Evolutionary conservation across 2,888 invertebrate species (phyloP).

Genomic region (Hirtodrosophila alboralis): DNA sequence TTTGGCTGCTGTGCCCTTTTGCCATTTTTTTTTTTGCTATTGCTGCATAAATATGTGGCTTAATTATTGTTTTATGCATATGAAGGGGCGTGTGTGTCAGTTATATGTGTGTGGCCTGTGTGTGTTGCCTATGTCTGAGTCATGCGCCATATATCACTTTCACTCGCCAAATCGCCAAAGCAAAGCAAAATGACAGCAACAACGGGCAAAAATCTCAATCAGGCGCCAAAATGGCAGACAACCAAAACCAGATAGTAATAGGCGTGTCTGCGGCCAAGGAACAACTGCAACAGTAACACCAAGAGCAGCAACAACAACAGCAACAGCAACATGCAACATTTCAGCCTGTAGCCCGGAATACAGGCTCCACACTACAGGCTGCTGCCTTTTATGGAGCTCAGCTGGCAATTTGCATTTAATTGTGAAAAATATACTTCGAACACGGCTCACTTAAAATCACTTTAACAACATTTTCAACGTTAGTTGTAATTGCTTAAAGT

Average conservation of each 20-base stretch:
- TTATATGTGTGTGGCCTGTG: conserved; percentile 15
- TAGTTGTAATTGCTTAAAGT: conserved; percentile 23
- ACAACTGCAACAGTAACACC: conserved; percentile 4
- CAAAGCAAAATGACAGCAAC: conserved; percentile 25
- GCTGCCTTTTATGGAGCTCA: neutral
- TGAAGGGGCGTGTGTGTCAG: conserved; percentile 59
- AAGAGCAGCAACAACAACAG: conserved; percentile 26
- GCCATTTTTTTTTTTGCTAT: conserved; percentile 54
- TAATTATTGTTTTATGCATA: conserved; percentile 76
- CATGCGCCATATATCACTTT: conserved; percentile 74
- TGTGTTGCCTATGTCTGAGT: conserved; percentile 55
- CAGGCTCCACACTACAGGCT: conserved; percentile 6
- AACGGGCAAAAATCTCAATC: conserved; percentile 68
- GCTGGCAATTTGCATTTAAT: conserved; percentile 51
- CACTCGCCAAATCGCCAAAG: conserved; percentile 59
- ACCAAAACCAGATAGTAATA: conserved; percentile 42
- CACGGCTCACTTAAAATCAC: conserved; percentile 22
- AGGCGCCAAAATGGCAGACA: conserved; percentile 49
- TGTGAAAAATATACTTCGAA: conserved; percentile 41
- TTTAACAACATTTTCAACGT: conserved; percentile 14
- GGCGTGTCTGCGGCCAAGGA: conserved; percentile 31
- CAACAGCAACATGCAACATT: conserved; percentile 24
- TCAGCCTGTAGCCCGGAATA: too few relatives aligned
- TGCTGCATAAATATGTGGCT: conserved; percentile 69
- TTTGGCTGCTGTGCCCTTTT: conserved; percentile 67